These are phyloP conservation scores for Agriotes lineatus DNA, from an alignment of 2,888 invertebrate species.

Conservation along the genomic window DNA sequence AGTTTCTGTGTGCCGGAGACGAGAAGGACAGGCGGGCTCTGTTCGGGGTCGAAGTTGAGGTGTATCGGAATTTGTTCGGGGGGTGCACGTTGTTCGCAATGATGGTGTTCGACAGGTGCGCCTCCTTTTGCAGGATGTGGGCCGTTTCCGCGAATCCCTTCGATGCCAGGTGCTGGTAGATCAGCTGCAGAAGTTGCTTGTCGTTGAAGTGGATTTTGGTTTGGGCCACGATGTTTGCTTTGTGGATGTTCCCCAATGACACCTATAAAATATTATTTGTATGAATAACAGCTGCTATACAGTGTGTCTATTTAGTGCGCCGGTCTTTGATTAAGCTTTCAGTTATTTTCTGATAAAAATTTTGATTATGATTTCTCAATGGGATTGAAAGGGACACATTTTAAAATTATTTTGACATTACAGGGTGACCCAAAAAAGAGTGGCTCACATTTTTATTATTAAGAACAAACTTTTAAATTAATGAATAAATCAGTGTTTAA, in stretches of 20 bases:
- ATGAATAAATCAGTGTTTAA: too few relatives aligned
- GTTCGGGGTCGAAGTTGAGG: constrained; percentile 68
- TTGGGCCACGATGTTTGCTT: constrained; percentile 96
- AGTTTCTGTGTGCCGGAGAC: constrained; percentile 40
- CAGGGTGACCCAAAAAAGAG: too few relatives aligned
- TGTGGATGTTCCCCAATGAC: constrained; percentile 89
- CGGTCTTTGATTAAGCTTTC: too few relatives aligned
- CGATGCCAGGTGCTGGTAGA: constrained; percentile 86
- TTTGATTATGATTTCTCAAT: too few relatives aligned
- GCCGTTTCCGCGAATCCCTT: constrained; percentile 84
- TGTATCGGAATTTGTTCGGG: constrained; percentile 65
- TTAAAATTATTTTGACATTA: too few relatives aligned
- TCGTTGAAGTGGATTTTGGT: constrained; percentile 96
- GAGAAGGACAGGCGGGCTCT: constrained; percentile 57
- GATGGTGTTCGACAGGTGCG: constrained; percentile 73
- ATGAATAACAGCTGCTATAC: too few relatives aligned
- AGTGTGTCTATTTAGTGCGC: too few relatives aligned
- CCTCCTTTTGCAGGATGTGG: constrained; percentile 80
- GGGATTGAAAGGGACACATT: too few relatives aligned
- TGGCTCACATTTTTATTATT: too few relatives aligned
- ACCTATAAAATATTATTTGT: too few relatives aligned
- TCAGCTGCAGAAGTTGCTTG: constrained; percentile 90
- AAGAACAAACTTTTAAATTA: too few relatives aligned
- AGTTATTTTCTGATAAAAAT: too few relatives aligned
- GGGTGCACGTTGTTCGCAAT: constrained; percentile 60